phyloP scores from a whole-genome alignment of 1,140 invertebrate species.

The Dendrolimus punctatus region DNA sequence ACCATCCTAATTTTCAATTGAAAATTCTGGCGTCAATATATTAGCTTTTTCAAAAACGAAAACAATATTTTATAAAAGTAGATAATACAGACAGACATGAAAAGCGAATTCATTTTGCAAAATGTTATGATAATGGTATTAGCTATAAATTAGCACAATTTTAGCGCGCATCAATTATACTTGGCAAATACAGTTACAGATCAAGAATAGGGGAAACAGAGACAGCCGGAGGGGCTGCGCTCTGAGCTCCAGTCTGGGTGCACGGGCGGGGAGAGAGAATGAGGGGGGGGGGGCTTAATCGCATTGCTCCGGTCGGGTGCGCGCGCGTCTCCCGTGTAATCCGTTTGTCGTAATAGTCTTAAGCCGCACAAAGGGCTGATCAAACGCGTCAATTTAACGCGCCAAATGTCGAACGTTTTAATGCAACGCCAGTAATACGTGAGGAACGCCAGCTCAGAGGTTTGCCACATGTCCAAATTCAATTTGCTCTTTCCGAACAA shows the following conservation, averaged over 20 bases:
- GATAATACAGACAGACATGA: too few relatives aligned
- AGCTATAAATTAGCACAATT: constrained; percentile 8
- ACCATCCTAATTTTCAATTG: too few relatives aligned
- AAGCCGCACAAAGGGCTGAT: constrained; percentile 59
- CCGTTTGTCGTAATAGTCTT: constrained; percentile 59
- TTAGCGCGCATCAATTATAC: constrained; percentile 14
- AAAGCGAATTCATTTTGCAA: too few relatives aligned
- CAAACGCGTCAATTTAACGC: constrained; percentile 54
- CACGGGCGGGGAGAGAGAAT: constrained; percentile 3
- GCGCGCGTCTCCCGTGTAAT: constrained; percentile 53
- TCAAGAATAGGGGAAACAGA: constrained; percentile 23
- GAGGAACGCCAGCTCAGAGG: too few relatives aligned
- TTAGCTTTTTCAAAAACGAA: too few relatives aligned
- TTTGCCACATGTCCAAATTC: too few relatives aligned
- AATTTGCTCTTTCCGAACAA: too few relatives aligned
- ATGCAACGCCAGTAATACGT: too few relatives aligned
- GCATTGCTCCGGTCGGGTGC: constrained; percentile 38
- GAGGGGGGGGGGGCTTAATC: constrained; percentile 29
- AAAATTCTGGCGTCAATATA: too few relatives aligned
- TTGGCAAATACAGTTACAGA: constrained; percentile 27
- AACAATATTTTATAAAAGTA: too few relatives aligned
- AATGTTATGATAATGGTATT: too few relatives aligned
- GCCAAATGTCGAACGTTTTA: constrained; percentile 45
- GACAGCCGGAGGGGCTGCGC: constrained; percentile 1
- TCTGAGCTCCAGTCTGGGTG: constrained; percentile 1